Base-by-base conservation (phyloP, 2,113 vertebrate species). In the Pelecanoides urinatrix region DNA sequence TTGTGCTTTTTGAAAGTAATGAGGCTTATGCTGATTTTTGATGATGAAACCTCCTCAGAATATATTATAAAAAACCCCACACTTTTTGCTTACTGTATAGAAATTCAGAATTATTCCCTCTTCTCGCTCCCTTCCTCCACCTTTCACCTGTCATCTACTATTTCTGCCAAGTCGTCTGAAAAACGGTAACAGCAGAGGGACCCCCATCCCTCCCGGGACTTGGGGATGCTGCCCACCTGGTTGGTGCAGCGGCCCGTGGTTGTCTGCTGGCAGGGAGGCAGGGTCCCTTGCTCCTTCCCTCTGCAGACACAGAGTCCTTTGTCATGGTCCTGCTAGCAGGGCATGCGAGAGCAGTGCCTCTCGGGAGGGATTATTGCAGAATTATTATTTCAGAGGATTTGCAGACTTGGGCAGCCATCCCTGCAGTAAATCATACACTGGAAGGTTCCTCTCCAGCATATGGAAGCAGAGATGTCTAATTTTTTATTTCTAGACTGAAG, bases 221-320 rank as follows among this genome's bases (percentile, higher is more conserved):
- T 1, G 38, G 22, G n/a, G 56, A 14, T 61, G 45, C 49, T 70
- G 19, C 21, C 9, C 30, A 13, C 21, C 4, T 0, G 3, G 25
- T 18, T 2, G 1, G 27, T n/a, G n/a, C 63, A 72, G 70, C 4
- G 2, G 59, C 52, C 30, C 0, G 0, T 67, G 55, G 32, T 7
- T 76, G 40, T 55, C 27, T 66, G 68, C 62, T 77, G 58, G 27
- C 21, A 6, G 36, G 34, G 40, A 63, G 47, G 36, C 23, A 72
- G 53, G 22, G 21, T 94, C 50, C 22, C 16, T 85, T 87, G 20
- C 40, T 74, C 44, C 44, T 58, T 93, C 32, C 32, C 70, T 72
- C 61, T 71, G 55, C n/a, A 63, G 27, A 50, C 42, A 85, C 66
- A 44, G n/a, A 66, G 26, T n/a, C 36, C 15, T 89, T 83, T 66